Percentiles rank a stretch among this genome's conserved stretches.
These are phyloP conservation scores for Caenorhabditis angaria DNA, from an alignment of 2,888 invertebrate species.

Conservation along the genomic window DNA sequence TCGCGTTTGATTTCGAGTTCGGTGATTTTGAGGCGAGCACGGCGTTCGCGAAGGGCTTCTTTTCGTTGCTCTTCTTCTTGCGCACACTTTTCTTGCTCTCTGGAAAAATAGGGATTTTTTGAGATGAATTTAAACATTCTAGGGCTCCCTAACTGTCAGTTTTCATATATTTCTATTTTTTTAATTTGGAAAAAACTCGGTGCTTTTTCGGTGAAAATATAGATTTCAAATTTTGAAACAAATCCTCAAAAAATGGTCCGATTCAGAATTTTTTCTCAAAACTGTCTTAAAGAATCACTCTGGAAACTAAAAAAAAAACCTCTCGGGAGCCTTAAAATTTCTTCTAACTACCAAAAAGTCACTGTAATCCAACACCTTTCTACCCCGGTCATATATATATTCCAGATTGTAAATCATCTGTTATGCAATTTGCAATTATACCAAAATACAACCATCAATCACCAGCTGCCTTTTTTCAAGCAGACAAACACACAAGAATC, in stretches of 20 bases:
- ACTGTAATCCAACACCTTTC: neutral
- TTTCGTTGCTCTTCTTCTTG: slow-evolving; percentile 53
- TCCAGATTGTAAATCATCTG: slow-evolving; percentile 2
- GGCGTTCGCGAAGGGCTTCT: slow-evolving; percentile 49
- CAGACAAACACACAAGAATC: neutral
- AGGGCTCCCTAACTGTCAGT: no score
- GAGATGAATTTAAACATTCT: no score
- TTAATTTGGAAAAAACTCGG: no score
- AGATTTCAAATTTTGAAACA: no score
- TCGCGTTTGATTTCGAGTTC: slow-evolving; percentile 46
- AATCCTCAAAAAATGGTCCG: no score
- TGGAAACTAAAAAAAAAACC: no score
- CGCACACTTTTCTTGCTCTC: slow-evolving; percentile 42
- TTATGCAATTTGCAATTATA: no score
- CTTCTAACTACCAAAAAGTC: neutral
- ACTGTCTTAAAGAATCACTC: no score
- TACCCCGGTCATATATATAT: neutral
- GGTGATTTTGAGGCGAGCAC: slow-evolving; percentile 51
- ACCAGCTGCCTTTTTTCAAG: neutral
- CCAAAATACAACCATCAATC: neutral
- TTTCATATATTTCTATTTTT: no score
- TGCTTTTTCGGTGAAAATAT: no score
- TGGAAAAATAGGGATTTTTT: slow-evolving; percentile 15
- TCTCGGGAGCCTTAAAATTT: no score
- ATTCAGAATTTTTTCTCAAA: no score